Conservation (phyloP, 2,888 invertebrate species). For the Cephalotes varians region DNA sequence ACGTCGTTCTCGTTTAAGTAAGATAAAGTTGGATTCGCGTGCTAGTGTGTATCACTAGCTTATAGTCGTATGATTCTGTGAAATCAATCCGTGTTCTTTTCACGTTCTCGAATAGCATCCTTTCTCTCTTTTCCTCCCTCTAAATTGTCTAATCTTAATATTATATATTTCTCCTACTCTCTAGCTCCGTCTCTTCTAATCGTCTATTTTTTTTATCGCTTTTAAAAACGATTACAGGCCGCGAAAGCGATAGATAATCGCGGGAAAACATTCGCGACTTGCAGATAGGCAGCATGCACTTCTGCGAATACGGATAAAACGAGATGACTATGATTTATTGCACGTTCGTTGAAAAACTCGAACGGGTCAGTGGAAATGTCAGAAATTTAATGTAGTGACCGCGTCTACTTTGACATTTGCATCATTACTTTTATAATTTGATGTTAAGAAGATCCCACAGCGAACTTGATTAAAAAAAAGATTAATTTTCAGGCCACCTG, state of each 20-base stretch:
- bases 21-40: constrained; percentile 1
- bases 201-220: not conserved
- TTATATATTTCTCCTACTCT: not conserved
- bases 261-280: constrained; percentile 5
- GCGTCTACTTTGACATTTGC: not conserved
- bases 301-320: not conserved
- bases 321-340: not conserved
- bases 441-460: not conserved
- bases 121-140: not conserved
- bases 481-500: not conserved
- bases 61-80: not conserved
- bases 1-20: constrained; percentile 7
- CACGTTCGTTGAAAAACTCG: not conserved
- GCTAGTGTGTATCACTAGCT: not conserved
- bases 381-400: not conserved
- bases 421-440: too few species aligned
- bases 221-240: not conserved
- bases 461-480: not conserved
- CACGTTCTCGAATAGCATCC: constrained; percentile 15
- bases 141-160: constrained; percentile 10
- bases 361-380: not conserved
- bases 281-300: not conserved
- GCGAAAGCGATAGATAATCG: constrained; percentile 6
- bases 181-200: not conserved
- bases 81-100: constrained; percentile 5